Evolutionary conservation across 2,797 vertebrate species (phyloP).

Genomic region (Oophaga sylvatica): DNA sequence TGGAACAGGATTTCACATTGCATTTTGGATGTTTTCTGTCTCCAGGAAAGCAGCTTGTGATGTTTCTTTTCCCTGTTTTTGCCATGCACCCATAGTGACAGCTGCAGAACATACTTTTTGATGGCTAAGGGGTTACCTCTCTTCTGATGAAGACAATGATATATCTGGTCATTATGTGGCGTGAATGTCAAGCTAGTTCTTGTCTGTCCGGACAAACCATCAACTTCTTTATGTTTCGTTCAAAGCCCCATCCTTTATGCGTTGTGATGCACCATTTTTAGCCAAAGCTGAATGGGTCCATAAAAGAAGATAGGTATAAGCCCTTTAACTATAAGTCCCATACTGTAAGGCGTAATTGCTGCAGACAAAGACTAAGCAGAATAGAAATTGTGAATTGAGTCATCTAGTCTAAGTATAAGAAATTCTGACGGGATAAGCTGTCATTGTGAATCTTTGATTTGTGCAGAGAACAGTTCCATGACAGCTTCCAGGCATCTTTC

Average conservation of each 20-base stretch:
- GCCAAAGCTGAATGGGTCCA: neutral
- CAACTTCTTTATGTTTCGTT: too few relatives aligned
- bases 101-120: conserved; percentile 16
- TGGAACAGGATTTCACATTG: conserved; percentile 41
- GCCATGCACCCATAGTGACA: conserved; percentile 47
- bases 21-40: conserved; percentile 31
- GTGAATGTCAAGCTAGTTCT: neutral
- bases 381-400: neutral
- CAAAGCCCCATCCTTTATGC: too few relatives aligned
- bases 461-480: neutral
- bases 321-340: neutral
- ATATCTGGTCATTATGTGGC: neutral
- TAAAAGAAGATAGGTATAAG: too few relatives aligned
- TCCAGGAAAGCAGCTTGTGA: conserved; percentile 57
- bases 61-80: conserved; percentile 53
- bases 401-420: neutral
- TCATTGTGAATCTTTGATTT: neutral
- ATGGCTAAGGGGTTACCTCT: conserved; percentile 7
- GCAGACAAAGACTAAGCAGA: neutral
- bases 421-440: neutral
- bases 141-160: conserved; percentile 3
- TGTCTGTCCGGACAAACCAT: too few relatives aligned
- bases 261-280: too few relatives aligned
- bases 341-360: neutral
- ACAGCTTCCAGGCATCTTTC: conserved; percentile 11